Evolutionary conservation across 2,797 vertebrate species (phyloP), one percentile per base, ranked within the genome.

Genomic region (Enteromius radiatus): DNA sequence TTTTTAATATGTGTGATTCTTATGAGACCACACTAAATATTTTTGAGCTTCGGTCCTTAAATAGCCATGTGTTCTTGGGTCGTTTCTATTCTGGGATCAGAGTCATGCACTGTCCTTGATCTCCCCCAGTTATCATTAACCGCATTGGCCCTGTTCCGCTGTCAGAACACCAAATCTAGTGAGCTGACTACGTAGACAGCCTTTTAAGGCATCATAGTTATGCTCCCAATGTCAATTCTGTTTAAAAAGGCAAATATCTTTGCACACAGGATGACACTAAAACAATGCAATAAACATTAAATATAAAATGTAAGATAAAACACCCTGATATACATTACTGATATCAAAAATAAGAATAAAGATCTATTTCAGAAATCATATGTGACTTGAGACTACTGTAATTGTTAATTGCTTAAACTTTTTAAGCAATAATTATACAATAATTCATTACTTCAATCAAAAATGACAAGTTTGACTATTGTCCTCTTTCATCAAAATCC

Each of bases 31-130:
- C 59, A 56, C 54, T 63, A 52, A 41, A 67, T 15, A 76, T 78
- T 81, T 81, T 23, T 2, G 47, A 47, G 65, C 80, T 84, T 36
- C 71, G 65, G 73, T 83, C 76, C 65, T 81, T 69, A 87, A 88
- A 87, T 83, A 80, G 79, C 76, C 61, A 28, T 82, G 11, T 80
- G 54, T 85, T 47, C 77, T 71, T 56, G 43, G 59, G n/a, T 76
- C 38, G 54, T 56, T 63, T 87, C 52, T 88, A 43, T 87, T 84
- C 76, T 67, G 4, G 21, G 43, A 52, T 74, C 26, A 36, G 43
- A 82, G 63, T 64, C 33, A 28, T 79, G 23, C 17, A 21, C 61
- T 81, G 47, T 84, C 65, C 73, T 75, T 78, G 68, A 78, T 81
- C 54, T 71, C 64, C 36, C 63, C 36, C 47, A 56, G 56, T 68